Base-by-base conservation (phyloP, 2,113 vertebrate genomes). In the Archilochus colubris region DNA sequence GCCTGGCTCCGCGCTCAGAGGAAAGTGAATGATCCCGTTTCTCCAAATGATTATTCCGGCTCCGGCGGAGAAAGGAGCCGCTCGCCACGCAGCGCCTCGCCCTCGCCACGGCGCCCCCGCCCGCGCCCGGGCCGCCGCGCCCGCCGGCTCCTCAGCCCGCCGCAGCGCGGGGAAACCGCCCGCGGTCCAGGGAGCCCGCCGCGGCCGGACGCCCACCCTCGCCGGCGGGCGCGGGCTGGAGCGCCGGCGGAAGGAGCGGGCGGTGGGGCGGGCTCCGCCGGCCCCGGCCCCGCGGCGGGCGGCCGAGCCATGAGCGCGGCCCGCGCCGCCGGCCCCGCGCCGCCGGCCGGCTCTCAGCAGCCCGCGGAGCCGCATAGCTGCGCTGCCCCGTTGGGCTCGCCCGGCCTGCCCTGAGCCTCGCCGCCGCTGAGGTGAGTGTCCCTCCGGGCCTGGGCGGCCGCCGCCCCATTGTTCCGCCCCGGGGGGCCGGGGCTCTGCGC, bases 1-100 rank as follows among this genome's bases (percentile, higher is more conserved):
- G 94, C 83, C 87, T 77, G 92, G 92, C 87, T 84, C 86, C 50
- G 86, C 66, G 92, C 92, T 90, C 89, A 92, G 92, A 94, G 94
- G 94, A 94, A 95, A 95, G 94, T 94, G 94, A 95, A 92, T 90
- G 94, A 94, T 95, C 94, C 94, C 80, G 94, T 94, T 94, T 89
- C 94, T 92, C 92, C 92, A 95, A 95, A 94, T 95, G 94, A 94
- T 95, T 95, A 91, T 95, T 95, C 94, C 82, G 94, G 91, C 91
- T 91, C 82, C 88, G 91, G 94, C 85, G 82, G 94, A 89, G 91
- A 91, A 93, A 91, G 94, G 87, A 93, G 90, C 91, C 46, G 75
- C 87, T 90, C 86, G 90, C 62, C 86, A 38, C 89, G 77, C 93
- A 82, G 93, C 89, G 93, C 85, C 89, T 91, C 86, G 89, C 84